Percentiles rank a stretch among this genome's conserved stretches.
Conservation (phyloP, 64 coral and sea anemone genomes). For the Actinia tenebrosa region DNA sequence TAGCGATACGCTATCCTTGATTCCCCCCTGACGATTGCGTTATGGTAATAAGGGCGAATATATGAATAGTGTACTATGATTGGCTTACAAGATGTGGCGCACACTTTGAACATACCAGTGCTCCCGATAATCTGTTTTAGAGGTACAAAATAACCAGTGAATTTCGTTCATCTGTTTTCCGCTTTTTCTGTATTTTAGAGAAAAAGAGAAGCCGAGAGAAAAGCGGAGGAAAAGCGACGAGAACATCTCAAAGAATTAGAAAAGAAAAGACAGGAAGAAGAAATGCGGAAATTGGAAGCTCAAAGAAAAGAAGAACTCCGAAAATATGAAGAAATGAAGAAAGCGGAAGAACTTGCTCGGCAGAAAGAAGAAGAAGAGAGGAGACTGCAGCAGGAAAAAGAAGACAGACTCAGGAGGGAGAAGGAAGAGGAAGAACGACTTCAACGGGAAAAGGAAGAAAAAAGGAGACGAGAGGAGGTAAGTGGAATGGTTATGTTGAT, state of each 20-base stretch:
- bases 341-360: constrained; percentile 13
- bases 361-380: constrained; percentile 39
- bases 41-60: too few species aligned
- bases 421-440: constrained; percentile 25
- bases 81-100: too few species aligned
- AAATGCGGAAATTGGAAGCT: constrained; percentile 15
- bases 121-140: too few species aligned
- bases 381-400: constrained; percentile 20
- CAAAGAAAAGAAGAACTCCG: constrained; percentile 22
- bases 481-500: not conserved
- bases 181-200: not conserved
- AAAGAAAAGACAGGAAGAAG: constrained; percentile 41
- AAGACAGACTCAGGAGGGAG: constrained; percentile 22
- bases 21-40: too few species aligned
- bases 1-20: too few species aligned
- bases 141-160: too few species aligned
- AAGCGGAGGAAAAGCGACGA: constrained; percentile 18
- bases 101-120: too few species aligned
- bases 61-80: too few species aligned
- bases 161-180: not conserved
- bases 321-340: constrained; percentile 18
- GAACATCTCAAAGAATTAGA: constrained; percentile 34
- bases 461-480: not conserved
- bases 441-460: not conserved
- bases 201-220: constrained; percentile 36